phyloP scores from a whole-genome alignment of 2,113 vertebrate species.

The Salvator merianae region DNA sequence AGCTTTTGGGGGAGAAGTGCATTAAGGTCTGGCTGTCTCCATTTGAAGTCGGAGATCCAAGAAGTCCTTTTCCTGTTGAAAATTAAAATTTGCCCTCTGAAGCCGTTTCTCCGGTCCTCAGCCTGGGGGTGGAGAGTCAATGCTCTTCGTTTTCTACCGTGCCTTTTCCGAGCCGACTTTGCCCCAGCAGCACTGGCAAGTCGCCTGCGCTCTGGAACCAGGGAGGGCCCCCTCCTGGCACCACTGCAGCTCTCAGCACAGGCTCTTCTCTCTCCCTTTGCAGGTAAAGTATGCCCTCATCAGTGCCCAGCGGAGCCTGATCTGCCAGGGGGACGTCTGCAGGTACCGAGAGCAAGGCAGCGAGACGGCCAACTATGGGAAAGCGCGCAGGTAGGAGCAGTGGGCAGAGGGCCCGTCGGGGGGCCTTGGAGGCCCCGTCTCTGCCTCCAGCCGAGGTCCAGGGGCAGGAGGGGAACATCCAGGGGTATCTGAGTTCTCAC shows the following conservation, averaged over 20 bases:
- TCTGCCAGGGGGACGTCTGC: conserved; percentile 96
- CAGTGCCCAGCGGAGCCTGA: conserved; percentile 96
- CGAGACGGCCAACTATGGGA: conserved; percentile 94
- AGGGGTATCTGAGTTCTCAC: background rate
- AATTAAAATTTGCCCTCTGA: too few species aligned
- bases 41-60: background rate
- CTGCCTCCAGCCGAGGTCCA: too few species aligned
- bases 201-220: too few species aligned
- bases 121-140: background rate
- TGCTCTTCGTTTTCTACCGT: background rate
- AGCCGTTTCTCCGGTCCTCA: background rate
- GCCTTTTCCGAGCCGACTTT: too few species aligned
- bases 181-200: too few species aligned
- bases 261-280: conserved; percentile 34
- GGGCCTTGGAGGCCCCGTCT: too few species aligned
- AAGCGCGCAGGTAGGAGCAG: conserved; percentile 89
- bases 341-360: conserved; percentile 96
- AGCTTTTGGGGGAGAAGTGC: background rate
- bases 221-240: background rate
- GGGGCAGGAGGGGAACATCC: background rate
- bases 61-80: background rate
- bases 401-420: background rate
- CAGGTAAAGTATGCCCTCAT: conserved; percentile 98
- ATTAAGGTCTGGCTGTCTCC: too few species aligned
- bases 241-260: too few species aligned